A percentile compares a stretch with the other conserved stretches of the same genome.
These are phyloP conservation scores for Encarsia formosa DNA, from an alignment of 2,888 invertebrate genomes.

Conservation along the genomic window DNA sequence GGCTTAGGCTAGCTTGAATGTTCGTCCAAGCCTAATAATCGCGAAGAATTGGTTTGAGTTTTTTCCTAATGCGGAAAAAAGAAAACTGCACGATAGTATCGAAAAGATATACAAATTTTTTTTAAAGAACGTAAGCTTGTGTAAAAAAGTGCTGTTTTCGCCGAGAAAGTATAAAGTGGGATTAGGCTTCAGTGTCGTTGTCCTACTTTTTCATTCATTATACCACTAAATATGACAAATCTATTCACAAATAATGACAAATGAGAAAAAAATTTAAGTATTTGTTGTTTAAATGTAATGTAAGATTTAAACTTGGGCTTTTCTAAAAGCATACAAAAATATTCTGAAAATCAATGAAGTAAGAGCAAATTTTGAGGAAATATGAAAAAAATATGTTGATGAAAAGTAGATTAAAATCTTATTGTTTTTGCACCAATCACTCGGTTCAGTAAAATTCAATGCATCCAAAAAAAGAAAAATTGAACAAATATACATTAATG, in stretches of 20 bases:
- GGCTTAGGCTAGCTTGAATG: conserved; percentile 23
- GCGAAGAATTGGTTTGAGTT: not conserved
- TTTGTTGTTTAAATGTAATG: conserved; percentile 40
- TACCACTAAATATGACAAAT: not conserved
- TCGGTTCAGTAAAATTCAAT: conserved; percentile 29
- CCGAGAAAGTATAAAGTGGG: not conserved
- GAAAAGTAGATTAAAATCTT: conserved; percentile 44
- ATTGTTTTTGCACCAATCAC: conserved; percentile 32
- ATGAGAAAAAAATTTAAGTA: not conserved
- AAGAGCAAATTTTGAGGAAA: conserved; percentile 7
- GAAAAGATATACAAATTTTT: conserved; percentile 28
- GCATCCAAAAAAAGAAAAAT: conserved; percentile 1
- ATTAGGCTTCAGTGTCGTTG: conserved; percentile 2
- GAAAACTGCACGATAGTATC: not conserved
- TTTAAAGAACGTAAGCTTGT: not conserved
- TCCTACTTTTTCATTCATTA: conserved; percentile 6
- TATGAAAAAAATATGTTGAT: conserved; percentile 36
- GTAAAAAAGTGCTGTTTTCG: conserved; percentile 8
- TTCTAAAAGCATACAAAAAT: conserved; percentile 43
- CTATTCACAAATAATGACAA: not conserved
- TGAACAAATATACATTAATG: conserved; percentile 8
- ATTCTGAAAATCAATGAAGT: conserved; percentile 24
- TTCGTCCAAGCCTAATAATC: conserved; percentile 10
- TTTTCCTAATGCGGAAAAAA: not conserved
- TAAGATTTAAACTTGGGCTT: conserved; percentile 37